phyloP scores from a whole-genome alignment of 2,797 vertebrate genomes.

The Taeniopygia guttata region DNA sequence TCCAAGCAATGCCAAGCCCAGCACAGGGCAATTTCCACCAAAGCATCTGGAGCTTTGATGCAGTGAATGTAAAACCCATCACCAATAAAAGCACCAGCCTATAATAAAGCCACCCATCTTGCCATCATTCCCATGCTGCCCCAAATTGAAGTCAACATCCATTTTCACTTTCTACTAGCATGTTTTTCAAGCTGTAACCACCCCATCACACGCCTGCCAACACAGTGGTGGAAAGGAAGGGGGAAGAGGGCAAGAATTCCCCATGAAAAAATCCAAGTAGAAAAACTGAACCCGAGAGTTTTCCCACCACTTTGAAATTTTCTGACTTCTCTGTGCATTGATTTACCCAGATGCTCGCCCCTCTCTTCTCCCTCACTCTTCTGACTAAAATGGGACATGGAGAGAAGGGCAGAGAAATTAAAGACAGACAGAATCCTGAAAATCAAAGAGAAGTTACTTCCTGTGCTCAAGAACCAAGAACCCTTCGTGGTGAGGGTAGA shows the following conservation, averaged over 20 bases:
- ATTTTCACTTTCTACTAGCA: background rate
- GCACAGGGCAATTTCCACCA: background rate
- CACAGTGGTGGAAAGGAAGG: background rate
- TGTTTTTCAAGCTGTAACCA: background rate
- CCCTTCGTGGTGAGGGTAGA: background rate
- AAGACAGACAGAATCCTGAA: background rate
- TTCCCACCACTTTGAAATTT: background rate
- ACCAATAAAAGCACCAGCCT: background rate
- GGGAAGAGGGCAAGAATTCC: background rate
- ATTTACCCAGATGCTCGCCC: background rate
- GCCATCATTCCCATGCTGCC: background rate
- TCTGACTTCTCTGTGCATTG: background rate
- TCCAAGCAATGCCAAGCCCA: fast-evolving
- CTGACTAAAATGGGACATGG: no score
- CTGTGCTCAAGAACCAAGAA: background rate
- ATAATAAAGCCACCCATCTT: background rate
- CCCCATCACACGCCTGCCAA: background rate
- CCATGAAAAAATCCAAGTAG: background rate
- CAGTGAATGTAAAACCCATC: background rate
- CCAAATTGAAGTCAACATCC: background rate
- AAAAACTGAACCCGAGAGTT: background rate
- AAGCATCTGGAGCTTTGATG: background rate
- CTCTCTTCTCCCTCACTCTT: background rate
- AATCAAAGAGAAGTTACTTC: background rate
- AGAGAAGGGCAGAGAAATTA: background rate